Percentiles rank a stretch among this genome's conserved stretches.
Evolutionary conservation across 2,888 invertebrate species (phyloP).

Genomic region (Raillietiella orientalis): DNA sequence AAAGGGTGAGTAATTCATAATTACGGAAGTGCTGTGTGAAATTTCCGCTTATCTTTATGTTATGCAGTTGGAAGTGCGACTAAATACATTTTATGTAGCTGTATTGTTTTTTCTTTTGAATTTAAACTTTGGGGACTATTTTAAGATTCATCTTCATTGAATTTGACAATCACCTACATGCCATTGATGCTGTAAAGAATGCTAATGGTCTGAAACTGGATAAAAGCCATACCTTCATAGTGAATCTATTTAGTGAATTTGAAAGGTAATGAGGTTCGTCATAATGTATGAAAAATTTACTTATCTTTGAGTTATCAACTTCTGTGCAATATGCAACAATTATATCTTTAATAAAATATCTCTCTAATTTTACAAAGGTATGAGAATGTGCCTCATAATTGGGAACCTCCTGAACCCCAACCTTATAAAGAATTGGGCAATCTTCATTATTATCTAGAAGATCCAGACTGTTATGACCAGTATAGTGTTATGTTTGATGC

Average conservation of each 20-base stretch:
- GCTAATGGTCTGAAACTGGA: conserved; percentile 81
- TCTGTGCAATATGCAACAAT: neutral
- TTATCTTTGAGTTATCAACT: conserved; percentile 5
- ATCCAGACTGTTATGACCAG: conserved; percentile 85
- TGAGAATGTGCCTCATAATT: conserved; percentile 59
- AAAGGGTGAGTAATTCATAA: conserved; percentile 27
- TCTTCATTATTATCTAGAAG: conserved; percentile 63
- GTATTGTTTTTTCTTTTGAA: conserved; percentile 3
- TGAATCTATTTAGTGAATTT: conserved; percentile 81
- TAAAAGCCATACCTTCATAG: conserved; percentile 71
- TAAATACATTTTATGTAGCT: neutral
- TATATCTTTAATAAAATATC: conserved; percentile 4
- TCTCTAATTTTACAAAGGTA: conserved; percentile 19
- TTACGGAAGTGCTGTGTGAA: neutral
- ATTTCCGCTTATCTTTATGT: conserved; percentile 4
- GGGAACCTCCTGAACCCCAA: conserved; percentile 57
- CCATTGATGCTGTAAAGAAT: conserved; percentile 55
- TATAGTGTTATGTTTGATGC: conserved; percentile 63
- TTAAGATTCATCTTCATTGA: conserved; percentile 58
- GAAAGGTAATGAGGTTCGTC: conserved; percentile 32
- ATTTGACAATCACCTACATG: conserved; percentile 46
- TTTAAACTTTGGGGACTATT: neutral
- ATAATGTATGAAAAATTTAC: conserved; percentile 1
- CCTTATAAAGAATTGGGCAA: conserved; percentile 75
- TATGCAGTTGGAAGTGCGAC: conserved; percentile 1